Conservation (phyloP, 92 coral and sea anemone species). For the Phymanthus crucifer region DNA sequence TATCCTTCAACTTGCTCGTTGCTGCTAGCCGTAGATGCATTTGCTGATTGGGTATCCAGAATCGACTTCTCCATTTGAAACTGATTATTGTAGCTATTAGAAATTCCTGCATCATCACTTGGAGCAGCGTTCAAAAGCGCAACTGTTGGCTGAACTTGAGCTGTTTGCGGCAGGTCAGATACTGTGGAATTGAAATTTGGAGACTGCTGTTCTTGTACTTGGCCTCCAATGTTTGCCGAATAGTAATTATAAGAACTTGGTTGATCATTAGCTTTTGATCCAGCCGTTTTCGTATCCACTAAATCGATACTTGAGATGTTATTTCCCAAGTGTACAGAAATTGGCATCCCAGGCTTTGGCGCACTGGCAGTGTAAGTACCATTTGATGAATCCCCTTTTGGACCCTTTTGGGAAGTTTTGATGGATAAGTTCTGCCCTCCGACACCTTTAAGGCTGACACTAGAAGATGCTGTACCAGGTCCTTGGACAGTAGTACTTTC, state of each 20-base stretch:
- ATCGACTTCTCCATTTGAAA: not conserved
- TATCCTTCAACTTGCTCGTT: not conserved
- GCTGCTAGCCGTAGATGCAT: not conserved
- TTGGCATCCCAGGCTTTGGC: conserved; percentile 17
- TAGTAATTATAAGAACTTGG: not conserved
- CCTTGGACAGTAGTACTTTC: conserved; percentile 1
- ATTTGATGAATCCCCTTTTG: not conserved
- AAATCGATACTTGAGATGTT: conserved; percentile 11
- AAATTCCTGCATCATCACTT: not conserved
- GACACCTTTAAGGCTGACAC: conserved; percentile 16
- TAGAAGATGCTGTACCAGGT: conserved; percentile 19
- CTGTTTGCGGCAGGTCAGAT: not conserved
- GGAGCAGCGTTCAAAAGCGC: not conserved
- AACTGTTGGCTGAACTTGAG: not conserved
- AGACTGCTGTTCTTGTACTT: not conserved
- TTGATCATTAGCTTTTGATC: not conserved
- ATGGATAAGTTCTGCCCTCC: conserved; percentile 9
- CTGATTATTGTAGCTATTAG: not conserved
- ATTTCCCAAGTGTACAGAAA: conserved; percentile 5
- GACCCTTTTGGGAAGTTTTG: conserved; percentile 12
- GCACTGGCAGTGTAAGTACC: conserved; percentile 7
- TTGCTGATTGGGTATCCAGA: not conserved
- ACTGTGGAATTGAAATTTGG: not conserved
- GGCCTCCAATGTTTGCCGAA: not conserved
- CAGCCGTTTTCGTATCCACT: not conserved